Evolutionary conservation across 2,888 invertebrate genomes (phyloP).

Genomic region (Erynnis tages): DNA sequence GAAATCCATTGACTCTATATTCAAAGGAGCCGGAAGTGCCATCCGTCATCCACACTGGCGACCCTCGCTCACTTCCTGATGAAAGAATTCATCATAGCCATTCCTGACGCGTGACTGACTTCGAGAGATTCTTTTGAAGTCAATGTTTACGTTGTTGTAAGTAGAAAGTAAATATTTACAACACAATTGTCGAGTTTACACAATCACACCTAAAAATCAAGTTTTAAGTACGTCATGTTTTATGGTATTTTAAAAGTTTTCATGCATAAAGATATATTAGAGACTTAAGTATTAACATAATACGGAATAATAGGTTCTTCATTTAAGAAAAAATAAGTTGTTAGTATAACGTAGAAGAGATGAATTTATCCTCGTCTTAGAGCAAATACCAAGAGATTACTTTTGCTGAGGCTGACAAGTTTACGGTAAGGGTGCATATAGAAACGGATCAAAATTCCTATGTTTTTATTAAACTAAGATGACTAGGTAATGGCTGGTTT

Average conservation of each 20-base stretch:
- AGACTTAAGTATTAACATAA: no score
- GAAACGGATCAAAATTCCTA: no score
- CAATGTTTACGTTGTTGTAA: conserved; percentile 6
- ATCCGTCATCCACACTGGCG: conserved; percentile 18
- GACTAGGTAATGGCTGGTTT: no score
- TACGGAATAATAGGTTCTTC: no score
- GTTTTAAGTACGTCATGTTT: no score
- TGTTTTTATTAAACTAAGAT: no score
- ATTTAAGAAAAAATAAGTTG: neutral
- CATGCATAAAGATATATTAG: no score
- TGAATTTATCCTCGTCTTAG: neutral
- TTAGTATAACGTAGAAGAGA: neutral
- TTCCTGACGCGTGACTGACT: conserved; percentile 11
- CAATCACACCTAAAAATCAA: no score
- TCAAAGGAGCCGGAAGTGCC: conserved; percentile 16
- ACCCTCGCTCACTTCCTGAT: conserved; percentile 21
- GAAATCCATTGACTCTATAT: conserved; percentile 8
- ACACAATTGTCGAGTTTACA: no score
- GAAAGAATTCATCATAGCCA: conserved; percentile 6
- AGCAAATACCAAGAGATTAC: neutral
- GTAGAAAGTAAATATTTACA: no score
- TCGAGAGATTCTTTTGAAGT: conserved; percentile 11
- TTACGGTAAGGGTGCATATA: neutral
- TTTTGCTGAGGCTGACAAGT: conserved; percentile 1
- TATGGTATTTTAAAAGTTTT: no score